Evolutionary conservation across 2,113 vertebrate genomes (phyloP).

Genomic region (Phycodurus eques): DNA sequence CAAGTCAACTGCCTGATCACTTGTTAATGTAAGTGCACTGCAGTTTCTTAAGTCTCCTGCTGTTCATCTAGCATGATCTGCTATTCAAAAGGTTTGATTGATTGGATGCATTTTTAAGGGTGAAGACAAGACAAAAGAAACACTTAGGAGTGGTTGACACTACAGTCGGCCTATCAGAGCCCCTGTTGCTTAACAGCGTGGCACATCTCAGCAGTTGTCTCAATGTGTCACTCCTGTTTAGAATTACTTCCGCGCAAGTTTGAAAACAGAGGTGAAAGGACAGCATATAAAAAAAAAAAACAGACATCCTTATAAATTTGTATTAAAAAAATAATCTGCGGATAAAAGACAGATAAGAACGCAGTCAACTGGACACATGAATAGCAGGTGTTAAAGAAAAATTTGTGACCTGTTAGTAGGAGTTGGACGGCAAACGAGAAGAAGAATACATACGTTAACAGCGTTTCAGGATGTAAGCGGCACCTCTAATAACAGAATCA

Average conservation of each 20-base stretch:
- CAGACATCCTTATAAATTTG: neutral
- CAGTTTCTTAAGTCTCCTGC: neutral
- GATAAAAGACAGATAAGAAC: neutral
- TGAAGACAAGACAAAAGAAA: constrained; percentile 1
- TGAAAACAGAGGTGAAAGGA: constrained; percentile 11
- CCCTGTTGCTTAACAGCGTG: constrained; percentile 22
- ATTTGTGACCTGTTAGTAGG: constrained; percentile 5
- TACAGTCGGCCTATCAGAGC: constrained; percentile 17
- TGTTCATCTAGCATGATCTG: neutral
- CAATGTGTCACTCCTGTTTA: constrained; percentile 31
- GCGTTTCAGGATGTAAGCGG: constrained; percentile 16
- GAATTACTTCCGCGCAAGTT: constrained; percentile 26
- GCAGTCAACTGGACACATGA: constrained; percentile 48
- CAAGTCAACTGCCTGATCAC: constrained; percentile 33
- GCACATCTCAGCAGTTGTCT: constrained; percentile 29
- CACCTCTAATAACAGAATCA: constrained; percentile 65
- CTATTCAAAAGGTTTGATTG: neutral
- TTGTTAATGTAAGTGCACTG: neutral
- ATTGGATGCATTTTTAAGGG: constrained; percentile 22
- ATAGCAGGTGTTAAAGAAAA: too few species aligned
- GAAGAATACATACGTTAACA: neutral
- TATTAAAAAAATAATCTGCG: neutral
- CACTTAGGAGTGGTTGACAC: constrained; percentile 13
- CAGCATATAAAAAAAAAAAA: neutral
- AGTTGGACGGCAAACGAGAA: neutral